Base-by-base conservation (phyloP, 2,113 vertebrate species). In the Malaclemys terrapin region DNA sequence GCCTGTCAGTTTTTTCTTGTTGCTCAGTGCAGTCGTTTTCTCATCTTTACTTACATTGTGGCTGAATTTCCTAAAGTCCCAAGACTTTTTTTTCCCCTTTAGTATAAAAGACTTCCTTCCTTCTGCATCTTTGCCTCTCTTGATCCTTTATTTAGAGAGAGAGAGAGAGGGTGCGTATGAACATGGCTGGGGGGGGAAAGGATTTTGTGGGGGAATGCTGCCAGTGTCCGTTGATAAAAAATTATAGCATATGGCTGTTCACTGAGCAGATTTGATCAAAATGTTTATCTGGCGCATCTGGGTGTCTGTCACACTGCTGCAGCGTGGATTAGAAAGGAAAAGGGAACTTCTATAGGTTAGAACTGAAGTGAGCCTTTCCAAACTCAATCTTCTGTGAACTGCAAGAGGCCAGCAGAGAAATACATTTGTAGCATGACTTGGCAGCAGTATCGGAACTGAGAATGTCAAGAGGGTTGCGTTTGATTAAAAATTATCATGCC, bases 401-500 rank as follows among this genome's bases (percentile, higher is more conserved):
- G 27, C 14, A 31, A 86, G 87, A 84, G 82, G 38, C 92, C 57
- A 45, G 92, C 65, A 78, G 62, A 88, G 50, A 91, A 90, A 75
- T 22, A 42, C 24, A 16, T 85, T 81, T 76, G 29, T 22, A 42
- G 76, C n/a, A 2, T 42, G 88, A 75, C 45, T 42, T 79, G 84
- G 90, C 89, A 82, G 96, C 78, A 83, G 80, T 22, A 9, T 2
- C 50, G 53, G 59, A 87, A 17, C n/a, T 11, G 27, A 84, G 87
- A 52, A 25, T 86, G 85, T 95, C 92, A 56, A 59, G 54, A 89
- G 89, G 91, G 91, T 80, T 92, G 88, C 80, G 53, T 96, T 95
- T 96, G 95, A 95, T 97, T 94, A 97, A 91, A 96, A 95, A 92
- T 97, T 62, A 80, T 14, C 76, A 82, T 95, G 94, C 88, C 95